phyloP scores from a whole-genome alignment of 2,888 invertebrate species.

The Hydropsyche betteni region DNA sequence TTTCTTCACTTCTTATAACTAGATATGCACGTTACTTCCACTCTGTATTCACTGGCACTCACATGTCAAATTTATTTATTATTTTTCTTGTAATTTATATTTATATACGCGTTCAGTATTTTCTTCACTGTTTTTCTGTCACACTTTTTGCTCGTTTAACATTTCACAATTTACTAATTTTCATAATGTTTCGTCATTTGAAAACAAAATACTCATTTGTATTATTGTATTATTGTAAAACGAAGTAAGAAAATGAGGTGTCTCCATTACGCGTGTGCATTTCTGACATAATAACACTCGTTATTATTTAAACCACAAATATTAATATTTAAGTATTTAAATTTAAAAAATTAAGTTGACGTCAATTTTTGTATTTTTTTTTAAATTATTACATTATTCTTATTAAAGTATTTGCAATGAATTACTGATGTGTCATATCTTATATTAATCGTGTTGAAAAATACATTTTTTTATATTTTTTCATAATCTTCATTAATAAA shows the following conservation, averaged over 20 bases:
- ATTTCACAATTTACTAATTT: conserved; percentile 17
- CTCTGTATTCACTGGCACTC: conserved; percentile 22
- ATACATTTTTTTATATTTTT: neutral
- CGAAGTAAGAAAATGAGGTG: conserved; percentile 13
- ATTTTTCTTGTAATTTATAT: conserved; percentile 19
- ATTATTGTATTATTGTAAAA: conserved; percentile 6
- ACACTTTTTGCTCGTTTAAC: neutral
- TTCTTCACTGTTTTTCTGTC: neutral
- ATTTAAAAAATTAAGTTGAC: no score
- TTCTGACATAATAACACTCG: conserved; percentile 29
- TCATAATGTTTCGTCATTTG: conserved; percentile 24
- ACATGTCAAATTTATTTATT: conserved; percentile 33
- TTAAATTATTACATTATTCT: no score
- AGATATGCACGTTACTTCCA: conserved; percentile 15
- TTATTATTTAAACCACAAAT: neutral
- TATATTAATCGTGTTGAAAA: neutral
- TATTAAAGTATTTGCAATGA: no score
- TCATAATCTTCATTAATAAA: neutral
- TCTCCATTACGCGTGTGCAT: conserved; percentile 26
- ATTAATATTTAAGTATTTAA: no score
- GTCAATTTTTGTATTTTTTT: no score
- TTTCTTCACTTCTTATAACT: conserved; percentile 12
- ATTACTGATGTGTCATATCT: conserved; percentile 20
- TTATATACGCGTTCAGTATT: neutral
- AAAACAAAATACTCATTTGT: conserved; percentile 26